Evolutionary conservation across 2,113 vertebrate species (phyloP).

Genomic region (Melanerpes formicivorus): DNA sequence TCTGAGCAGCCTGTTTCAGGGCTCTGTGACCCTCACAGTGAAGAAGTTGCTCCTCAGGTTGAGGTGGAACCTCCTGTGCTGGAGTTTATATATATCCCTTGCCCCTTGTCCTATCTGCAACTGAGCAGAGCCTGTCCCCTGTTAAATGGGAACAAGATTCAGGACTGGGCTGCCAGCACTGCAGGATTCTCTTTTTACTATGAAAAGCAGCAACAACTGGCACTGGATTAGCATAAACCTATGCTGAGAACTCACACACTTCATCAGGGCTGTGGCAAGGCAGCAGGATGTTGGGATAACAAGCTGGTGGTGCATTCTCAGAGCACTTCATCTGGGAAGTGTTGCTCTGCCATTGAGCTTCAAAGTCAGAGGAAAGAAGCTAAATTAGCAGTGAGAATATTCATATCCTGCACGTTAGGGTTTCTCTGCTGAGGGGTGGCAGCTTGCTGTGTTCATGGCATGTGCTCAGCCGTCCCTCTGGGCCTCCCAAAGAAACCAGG

Average conservation of each 20-base stretch:
- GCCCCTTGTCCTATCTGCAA: no score
- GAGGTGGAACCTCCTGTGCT: no score
- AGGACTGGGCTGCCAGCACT: not conserved
- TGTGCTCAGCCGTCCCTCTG: conserved; percentile 9
- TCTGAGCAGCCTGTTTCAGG: no score
- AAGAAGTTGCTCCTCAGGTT: no score
- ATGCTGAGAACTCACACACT: not conserved
- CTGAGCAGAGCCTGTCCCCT: no score
- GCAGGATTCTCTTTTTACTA: not conserved
- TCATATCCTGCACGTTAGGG: not conserved
- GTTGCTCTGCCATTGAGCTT: not conserved
- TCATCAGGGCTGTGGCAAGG: not conserved
- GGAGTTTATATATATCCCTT: no score
- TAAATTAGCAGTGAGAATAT: not conserved
- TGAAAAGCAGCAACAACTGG: not conserved
- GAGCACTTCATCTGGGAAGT: not conserved
- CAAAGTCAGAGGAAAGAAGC: not conserved
- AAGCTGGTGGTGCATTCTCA: not conserved
- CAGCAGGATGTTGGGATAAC: not conserved
- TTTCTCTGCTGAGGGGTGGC: conserved; percentile 22
- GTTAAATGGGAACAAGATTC: no score
- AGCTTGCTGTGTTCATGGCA: conserved; percentile 7
- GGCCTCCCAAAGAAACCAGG: not conserved
- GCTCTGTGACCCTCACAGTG: no score
- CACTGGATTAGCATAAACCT: not conserved